A percentile compares a stretch with the other conserved stretches of the same genome.
phyloP scores from a whole-genome alignment of 2,113 vertebrate genomes.

The Brachionichthys hirsutus region DNA sequence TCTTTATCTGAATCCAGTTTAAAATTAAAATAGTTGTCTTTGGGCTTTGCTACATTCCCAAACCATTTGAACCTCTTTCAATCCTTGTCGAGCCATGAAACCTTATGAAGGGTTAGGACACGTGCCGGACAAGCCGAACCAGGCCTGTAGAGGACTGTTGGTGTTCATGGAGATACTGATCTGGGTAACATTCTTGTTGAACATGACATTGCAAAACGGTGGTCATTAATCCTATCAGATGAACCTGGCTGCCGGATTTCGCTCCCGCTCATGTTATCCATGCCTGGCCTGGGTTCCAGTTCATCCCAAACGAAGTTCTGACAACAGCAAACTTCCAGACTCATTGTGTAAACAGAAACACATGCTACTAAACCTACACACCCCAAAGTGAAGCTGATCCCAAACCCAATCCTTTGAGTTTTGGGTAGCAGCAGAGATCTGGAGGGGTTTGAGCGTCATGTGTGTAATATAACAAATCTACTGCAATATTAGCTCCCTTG shows the following conservation, averaged over 20 bases:
- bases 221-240: neutral
- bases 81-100: too few species aligned
- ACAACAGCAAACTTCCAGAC: too few species aligned
- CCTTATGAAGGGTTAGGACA: too few species aligned
- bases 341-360: neutral
- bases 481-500: slow-evolving; percentile 21
- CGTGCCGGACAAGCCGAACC: too few species aligned
- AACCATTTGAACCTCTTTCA: too few species aligned
- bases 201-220: neutral
- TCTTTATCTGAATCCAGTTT: too few species aligned
- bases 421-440: neutral
- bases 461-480: slow-evolving; percentile 35
- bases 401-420: neutral
- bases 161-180: too few species aligned
- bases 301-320: too few species aligned
- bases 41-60: too few species aligned
- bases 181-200: neutral
- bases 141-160: too few species aligned
- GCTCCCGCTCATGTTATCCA: neutral
- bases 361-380: neutral
- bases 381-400: neutral
- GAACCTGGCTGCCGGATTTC: slow-evolving; percentile 3
- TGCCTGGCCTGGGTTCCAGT: neutral
- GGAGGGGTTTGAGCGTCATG: neutral
- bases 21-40: too few species aligned